These are phyloP conservation scores for Glareola pratincola DNA, from an alignment of 2,113 vertebrate genomes.

Conservation along the genomic window DNA sequence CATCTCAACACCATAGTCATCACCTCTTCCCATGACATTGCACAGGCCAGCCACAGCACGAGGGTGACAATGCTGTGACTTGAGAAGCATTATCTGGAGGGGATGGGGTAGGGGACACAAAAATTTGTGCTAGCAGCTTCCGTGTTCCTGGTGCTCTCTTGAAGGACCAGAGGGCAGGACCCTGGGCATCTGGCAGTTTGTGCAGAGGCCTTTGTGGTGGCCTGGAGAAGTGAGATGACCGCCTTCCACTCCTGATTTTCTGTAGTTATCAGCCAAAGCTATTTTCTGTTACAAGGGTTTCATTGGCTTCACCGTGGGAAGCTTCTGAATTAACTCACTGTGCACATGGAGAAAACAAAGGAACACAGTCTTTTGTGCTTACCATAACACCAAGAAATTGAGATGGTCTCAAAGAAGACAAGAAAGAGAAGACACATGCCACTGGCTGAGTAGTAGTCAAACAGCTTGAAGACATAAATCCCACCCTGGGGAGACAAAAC, in stretches of 20 bases:
- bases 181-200: not conserved
- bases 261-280: not conserved
- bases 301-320: not conserved
- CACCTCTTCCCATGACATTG: not conserved
- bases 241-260: not conserved
- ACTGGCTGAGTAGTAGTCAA: constrained; percentile 93
- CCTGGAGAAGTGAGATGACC: not conserved
- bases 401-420: constrained; percentile 90
- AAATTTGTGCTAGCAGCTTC: not conserved
- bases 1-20: not conserved
- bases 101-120: not conserved
- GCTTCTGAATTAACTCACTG: not conserved
- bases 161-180: not conserved
- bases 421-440: constrained; percentile 92
- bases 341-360: not conserved
- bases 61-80: not conserved
- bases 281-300: not conserved
- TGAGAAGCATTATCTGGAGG: not conserved
- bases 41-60: not conserved
- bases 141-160: not conserved
- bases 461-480: constrained; percentile 91
- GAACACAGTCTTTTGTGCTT: not conserved
- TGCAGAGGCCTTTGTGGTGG: not conserved
- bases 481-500: constrained; percentile 79
- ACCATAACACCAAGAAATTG: constrained; percentile 93